Base-by-base conservation (phyloP, 2,888 invertebrate genomes). In the Sinohyriopsis cumingii region DNA sequence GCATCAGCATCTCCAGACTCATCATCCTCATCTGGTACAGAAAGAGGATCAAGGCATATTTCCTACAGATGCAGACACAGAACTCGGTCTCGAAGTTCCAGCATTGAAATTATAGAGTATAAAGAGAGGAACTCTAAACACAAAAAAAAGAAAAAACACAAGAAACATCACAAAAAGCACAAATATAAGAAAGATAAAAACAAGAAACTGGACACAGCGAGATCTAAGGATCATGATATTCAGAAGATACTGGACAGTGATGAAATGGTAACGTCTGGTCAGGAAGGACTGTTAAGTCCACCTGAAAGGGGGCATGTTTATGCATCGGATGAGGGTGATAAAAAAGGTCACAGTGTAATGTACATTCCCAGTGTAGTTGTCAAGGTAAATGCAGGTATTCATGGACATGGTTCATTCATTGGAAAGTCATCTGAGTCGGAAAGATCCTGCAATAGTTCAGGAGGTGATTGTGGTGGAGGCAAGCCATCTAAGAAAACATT, bases 21-120 rank as follows among this genome's bases (percentile, higher is more conserved):
- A 19, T 63, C 68, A 24, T 61, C 69, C 25, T 67, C 62, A 1
- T 69, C 76, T 25, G 66, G 67, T 45, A 66, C 70, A 19, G 71
- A 69, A 56, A 66, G 55, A 56, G 72, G 71, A 59, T 72, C 73
- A 33, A 69, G 45, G 45, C 69, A 71, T 63, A 64, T 74, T 12
- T 74, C 72, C 28, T 73, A 72, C 55, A 76, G 67, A 33, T 73
- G 65, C 57, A 72, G 71, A 24, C 73, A 69, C 62, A 73, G 65
- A 28, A 66, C 59, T 45, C 72, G 72, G 59, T 75, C 77, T 22
- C 68, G 69, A 19, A 68, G 68, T 22, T 72, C 77, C 7, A 77
- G 78, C 57, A 75, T 77, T 57, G 76, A 78, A 71, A 80, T 80
- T 54, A 69, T 78, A 45, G 74, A 78, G 55, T 78, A 75, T 63